A percentile compares a stretch with the other conserved stretches of the same genome.
Evolutionary conservation across 2,888 invertebrate species (phyloP).

Genomic region (Calameuta idolon): DNA sequence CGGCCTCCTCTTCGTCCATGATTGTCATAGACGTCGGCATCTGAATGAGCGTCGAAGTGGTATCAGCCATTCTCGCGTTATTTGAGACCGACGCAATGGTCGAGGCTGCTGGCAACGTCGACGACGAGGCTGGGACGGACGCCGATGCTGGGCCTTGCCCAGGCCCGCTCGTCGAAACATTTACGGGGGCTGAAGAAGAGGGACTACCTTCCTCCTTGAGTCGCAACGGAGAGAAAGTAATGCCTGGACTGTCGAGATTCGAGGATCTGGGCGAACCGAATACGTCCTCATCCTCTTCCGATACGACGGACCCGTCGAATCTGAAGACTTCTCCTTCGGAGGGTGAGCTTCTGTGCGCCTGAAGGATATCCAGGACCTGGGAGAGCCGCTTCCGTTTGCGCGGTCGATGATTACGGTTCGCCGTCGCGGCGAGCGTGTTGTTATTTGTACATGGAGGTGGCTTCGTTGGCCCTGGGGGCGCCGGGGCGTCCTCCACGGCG

Average conservation of each 20-base stretch:
- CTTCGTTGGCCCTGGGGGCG: conserved; percentile 69
- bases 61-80: too few species aligned
- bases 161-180: conserved; percentile 54
- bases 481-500: conserved; percentile 73
- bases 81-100: too few species aligned
- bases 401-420: conserved; percentile 74
- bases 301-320: conserved; percentile 65
- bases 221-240: conserved; percentile 71
- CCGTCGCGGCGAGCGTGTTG: conserved; percentile 73
- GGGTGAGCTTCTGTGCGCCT: conserved; percentile 64
- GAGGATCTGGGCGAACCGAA: conserved; percentile 62
- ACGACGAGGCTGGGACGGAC: conserved; percentile 61
- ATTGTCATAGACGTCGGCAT: too few species aligned
- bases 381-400: conserved; percentile 84
- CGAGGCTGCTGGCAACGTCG: conserved; percentile 39
- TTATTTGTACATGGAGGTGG: conserved; percentile 70
- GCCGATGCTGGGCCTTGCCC: conserved; percentile 40
- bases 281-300: conserved; percentile 61
- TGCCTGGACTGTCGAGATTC: conserved; percentile 70
- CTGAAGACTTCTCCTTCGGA: conserved; percentile 68
- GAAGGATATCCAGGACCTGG: conserved; percentile 83
- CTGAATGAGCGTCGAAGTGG: too few species aligned
- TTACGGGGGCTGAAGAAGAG: conserved; percentile 46
- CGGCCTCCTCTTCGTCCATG: too few species aligned
- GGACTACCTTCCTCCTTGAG: conserved; percentile 65